A percentile compares a stretch with the other conserved stretches of the same genome.
phyloP scores from a whole-genome alignment of 2,888 invertebrate genomes.

The Cremastinae sp. region DNA sequence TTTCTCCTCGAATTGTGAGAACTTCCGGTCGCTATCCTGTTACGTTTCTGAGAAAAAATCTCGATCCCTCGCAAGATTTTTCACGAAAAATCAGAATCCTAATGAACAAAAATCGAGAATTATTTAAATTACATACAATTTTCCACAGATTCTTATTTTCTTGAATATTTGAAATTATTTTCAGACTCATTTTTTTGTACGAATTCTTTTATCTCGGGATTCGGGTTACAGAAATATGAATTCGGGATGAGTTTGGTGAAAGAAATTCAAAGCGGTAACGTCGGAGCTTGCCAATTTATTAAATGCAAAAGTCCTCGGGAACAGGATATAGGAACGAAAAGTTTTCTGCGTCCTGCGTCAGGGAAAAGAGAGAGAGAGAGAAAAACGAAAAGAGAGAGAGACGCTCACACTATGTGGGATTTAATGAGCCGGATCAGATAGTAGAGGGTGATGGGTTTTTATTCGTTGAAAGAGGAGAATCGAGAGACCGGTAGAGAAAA shows the following conservation, averaged over 20 bases:
- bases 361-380: constrained; percentile 10
- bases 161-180: too few relatives aligned
- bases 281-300: constrained; percentile 16
- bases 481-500: constrained; percentile 8
- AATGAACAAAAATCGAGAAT: too few relatives aligned
- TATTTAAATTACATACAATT: too few relatives aligned
- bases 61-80: too few relatives aligned
- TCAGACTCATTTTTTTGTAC: constrained; percentile 6
- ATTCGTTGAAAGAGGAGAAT: constrained; percentile 14
- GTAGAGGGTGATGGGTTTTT: constrained; percentile 33
- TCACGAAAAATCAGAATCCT: too few relatives aligned
- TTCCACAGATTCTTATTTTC: too few relatives aligned
- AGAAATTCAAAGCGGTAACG: constrained; percentile 22
- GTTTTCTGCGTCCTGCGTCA: constrained; percentile 16
- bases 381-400: constrained; percentile 12
- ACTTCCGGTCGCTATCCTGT: too few relatives aligned
- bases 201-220: background rate
- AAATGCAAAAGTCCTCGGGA: constrained; percentile 19
- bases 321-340: constrained; percentile 30
- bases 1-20: too few relatives aligned
- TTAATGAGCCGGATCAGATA: constrained; percentile 61
- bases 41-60: too few relatives aligned
- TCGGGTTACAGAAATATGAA: background rate
- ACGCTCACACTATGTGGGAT: constrained; percentile 30
- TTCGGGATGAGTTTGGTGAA: constrained; percentile 33